A percentile compares a stretch with the other conserved stretches of the same genome.
phyloP scores from a whole-genome alignment of 2,113 vertebrate species.

The Salvator merianae region DNA sequence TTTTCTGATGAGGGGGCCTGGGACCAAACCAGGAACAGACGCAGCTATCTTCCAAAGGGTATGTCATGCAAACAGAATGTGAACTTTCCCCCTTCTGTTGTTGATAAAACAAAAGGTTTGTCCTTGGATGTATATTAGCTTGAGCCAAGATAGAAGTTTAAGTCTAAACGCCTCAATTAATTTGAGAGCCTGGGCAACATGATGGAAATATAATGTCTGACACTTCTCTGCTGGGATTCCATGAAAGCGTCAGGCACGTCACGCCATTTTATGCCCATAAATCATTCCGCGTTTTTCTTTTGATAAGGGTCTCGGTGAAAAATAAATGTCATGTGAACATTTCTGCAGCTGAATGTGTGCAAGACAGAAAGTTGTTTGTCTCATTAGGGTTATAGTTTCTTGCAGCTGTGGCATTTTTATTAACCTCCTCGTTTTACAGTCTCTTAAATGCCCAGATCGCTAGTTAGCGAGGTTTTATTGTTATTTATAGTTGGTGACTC shows the following conservation, averaged over 20 bases:
- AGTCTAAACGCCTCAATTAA: constrained; percentile 49
- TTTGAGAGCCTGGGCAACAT: constrained; percentile 43
- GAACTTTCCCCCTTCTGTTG: constrained; percentile 26
- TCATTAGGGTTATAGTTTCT: not conserved
- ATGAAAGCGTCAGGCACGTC: constrained; percentile 34
- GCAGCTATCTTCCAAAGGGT: constrained; percentile 37
- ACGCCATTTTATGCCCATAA: constrained; percentile 32
- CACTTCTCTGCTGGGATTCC: constrained; percentile 38
- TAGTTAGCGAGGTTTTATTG: not conserved
- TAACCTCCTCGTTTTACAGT: not conserved
- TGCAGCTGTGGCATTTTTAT: not conserved
- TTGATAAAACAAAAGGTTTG: constrained; percentile 45
- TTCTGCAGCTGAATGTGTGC: constrained; percentile 17
- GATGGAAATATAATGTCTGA: constrained; percentile 22
- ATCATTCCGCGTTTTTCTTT: constrained; percentile 16
- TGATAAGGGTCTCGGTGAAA: constrained; percentile 32
- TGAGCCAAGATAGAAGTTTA: constrained; percentile 34
- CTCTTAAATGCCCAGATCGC: not conserved
- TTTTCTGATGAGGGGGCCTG: constrained; percentile 11
- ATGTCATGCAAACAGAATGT: constrained; percentile 40
- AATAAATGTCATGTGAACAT: constrained; percentile 36
- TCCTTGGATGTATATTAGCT: constrained; percentile 25
- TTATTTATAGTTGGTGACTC: not conserved
- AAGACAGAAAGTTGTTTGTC: not conserved
- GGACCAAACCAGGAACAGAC: constrained; percentile 29